phyloP scores from a whole-genome alignment of 1,140 invertebrate genomes.

The Eueides isabella region DNA sequence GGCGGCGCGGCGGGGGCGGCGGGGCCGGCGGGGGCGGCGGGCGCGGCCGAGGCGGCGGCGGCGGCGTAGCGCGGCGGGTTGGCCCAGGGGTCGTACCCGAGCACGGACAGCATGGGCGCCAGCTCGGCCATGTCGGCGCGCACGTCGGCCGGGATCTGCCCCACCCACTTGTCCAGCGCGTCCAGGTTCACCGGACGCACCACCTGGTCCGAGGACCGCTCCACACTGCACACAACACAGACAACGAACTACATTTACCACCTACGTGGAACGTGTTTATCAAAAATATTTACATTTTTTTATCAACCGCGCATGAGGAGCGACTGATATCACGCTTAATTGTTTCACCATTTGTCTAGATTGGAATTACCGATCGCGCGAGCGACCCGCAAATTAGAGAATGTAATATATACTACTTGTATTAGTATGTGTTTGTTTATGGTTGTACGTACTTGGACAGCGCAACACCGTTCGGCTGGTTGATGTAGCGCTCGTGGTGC shows the following conservation, averaged over 20 bases:
- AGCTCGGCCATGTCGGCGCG: conserved; percentile 94
- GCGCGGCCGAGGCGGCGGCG: conserved; percentile 14
- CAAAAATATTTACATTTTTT: background rate
- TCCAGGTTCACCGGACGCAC: conserved; percentile 99
- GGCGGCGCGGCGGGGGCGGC: conserved; percentile 8
- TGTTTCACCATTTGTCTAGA: background rate
- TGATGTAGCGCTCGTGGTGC: conserved; percentile 98
- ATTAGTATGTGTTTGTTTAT: background rate
- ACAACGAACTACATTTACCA: background rate
- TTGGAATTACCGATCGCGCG: background rate
- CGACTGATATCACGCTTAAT: background rate
- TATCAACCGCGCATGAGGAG: background rate
- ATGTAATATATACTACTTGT: background rate
- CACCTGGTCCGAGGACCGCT: conserved; percentile 99
- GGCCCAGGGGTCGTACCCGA: conserved; percentile 96
- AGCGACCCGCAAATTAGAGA: background rate
- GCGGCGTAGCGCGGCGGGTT: conserved; percentile 96
- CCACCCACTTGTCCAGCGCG: conserved; percentile 98
- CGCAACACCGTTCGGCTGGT: conserved; percentile 96
- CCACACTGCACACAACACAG: conserved; percentile 86
- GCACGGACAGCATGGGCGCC: conserved; percentile 94
- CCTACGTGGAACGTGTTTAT: background rate
- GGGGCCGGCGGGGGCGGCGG: background rate
- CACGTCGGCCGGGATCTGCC: conserved; percentile 94
- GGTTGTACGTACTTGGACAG: conserved; percentile 90